phyloP scores from a whole-genome alignment of 2,888 invertebrate species.

The Pasiphila rectangulata region DNA sequence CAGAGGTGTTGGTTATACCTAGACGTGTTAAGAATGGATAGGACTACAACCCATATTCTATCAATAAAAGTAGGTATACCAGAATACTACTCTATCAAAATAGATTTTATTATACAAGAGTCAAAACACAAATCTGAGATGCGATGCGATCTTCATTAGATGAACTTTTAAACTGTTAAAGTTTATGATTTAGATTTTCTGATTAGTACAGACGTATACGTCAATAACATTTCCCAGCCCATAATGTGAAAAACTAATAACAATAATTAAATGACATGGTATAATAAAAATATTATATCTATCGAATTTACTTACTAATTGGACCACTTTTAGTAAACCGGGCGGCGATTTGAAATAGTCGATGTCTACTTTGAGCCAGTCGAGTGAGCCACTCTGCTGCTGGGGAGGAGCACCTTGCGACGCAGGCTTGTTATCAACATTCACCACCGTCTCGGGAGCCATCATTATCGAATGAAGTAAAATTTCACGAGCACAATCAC shows the following conservation, averaged over 20 bases:
- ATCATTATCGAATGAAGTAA: slow-evolving; percentile 74
- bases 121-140: too few relatives aligned
- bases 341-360: slow-evolving; percentile 91
- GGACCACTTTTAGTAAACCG: slow-evolving; percentile 89
- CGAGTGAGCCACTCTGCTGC: slow-evolving; percentile 79
- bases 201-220: not conserved
- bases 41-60: too few relatives aligned
- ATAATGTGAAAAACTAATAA: slow-evolving; percentile 7
- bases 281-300: too few relatives aligned
- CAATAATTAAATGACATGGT: not conserved
- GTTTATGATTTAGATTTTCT: too few relatives aligned
- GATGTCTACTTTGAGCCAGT: slow-evolving; percentile 88
- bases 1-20: slow-evolving; percentile 13
- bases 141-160: too few relatives aligned
- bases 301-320: slow-evolving; percentile 85
- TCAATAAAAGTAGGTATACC: too few relatives aligned
- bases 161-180: too few relatives aligned
- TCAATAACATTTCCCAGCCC: not conserved
- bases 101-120: too few relatives aligned
- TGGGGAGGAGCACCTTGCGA: slow-evolving; percentile 61
- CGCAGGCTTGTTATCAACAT: slow-evolving; percentile 83
- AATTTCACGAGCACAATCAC: slow-evolving; percentile 67
- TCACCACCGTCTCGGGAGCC: slow-evolving; percentile 93
- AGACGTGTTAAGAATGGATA: not conserved
- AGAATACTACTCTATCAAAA: too few relatives aligned